Conservation (phyloP, 2,113 vertebrate species). For the Halcyon senegalensis region DNA sequence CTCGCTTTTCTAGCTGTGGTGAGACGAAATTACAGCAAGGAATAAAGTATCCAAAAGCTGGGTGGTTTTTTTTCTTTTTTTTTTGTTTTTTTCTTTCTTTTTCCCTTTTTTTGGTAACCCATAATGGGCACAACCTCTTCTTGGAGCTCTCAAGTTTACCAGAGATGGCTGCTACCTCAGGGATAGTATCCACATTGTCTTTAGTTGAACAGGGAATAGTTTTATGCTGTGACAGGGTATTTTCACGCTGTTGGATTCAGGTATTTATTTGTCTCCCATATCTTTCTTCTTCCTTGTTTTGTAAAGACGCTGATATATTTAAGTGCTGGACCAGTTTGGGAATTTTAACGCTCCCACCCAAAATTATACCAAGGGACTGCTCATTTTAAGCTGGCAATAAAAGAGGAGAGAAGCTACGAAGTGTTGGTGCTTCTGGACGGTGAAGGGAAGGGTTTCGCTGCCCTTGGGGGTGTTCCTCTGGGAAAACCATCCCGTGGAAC, state of each 20-base stretch:
- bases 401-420: background rate
- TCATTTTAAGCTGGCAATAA: background rate
- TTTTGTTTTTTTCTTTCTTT: too few relatives aligned
- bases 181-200: constrained; percentile 70
- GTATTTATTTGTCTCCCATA: constrained; percentile 17
- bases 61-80: background rate
- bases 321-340: constrained; percentile 44
- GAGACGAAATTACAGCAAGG: background rate
- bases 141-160: background rate
- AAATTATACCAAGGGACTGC: background rate
- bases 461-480: background rate
- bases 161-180: constrained; percentile 74
- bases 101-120: background rate
- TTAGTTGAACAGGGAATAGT: constrained; percentile 54
- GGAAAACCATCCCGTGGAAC: background rate
- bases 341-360: background rate
- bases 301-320: background rate
- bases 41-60: background rate
- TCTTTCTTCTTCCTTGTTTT: constrained; percentile 21
- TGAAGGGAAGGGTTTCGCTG: constrained; percentile 11
- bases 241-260: constrained; percentile 31
- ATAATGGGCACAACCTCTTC: background rate
- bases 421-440: background rate
- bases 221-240: constrained; percentile 53
- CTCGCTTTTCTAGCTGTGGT: background rate